These are phyloP conservation scores for Bolborhynchus lineola DNA, from an alignment of 2,113 vertebrate genomes.

Conservation along the genomic window DNA sequence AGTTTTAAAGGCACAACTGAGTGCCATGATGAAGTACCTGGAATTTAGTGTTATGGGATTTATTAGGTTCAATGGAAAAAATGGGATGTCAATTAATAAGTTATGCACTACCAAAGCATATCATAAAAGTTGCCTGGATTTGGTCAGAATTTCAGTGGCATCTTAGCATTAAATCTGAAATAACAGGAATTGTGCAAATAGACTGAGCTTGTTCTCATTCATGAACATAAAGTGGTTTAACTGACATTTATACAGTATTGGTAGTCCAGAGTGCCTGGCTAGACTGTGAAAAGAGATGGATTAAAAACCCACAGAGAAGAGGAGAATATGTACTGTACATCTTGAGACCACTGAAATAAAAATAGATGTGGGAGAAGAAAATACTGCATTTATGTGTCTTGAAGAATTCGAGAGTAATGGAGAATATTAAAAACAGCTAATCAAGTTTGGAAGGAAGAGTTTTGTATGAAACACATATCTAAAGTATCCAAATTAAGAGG, in stretches of 20 bases:
- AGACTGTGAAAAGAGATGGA: not conserved
- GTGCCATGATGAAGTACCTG: not conserved
- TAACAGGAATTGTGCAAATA: not conserved
- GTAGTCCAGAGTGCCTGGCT: not conserved
- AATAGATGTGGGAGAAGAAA: conserved; percentile 26
- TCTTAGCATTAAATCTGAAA: not conserved
- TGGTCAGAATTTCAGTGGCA: not conserved
- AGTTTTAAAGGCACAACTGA: not conserved
- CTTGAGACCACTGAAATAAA: not conserved
- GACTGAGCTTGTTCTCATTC: not conserved
- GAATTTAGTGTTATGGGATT: not conserved
- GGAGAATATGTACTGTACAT: not conserved
- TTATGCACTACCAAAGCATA: not conserved
- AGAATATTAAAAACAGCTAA: conserved; percentile 36
- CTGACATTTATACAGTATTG: not conserved
- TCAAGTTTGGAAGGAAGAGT: conserved; percentile 41
- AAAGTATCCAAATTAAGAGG: conserved; percentile 32
- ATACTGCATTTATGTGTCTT: not conserved
- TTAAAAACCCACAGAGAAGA: not conserved
- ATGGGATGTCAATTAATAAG: not conserved
- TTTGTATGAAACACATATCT: not conserved
- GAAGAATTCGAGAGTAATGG: not conserved
- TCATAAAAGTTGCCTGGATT: not conserved
- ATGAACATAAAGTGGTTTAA: not conserved
- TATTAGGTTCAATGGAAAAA: not conserved